Evolutionary conservation across 2,113 vertebrate genomes (phyloP).

Genomic region (Tachycineta bicolor): DNA sequence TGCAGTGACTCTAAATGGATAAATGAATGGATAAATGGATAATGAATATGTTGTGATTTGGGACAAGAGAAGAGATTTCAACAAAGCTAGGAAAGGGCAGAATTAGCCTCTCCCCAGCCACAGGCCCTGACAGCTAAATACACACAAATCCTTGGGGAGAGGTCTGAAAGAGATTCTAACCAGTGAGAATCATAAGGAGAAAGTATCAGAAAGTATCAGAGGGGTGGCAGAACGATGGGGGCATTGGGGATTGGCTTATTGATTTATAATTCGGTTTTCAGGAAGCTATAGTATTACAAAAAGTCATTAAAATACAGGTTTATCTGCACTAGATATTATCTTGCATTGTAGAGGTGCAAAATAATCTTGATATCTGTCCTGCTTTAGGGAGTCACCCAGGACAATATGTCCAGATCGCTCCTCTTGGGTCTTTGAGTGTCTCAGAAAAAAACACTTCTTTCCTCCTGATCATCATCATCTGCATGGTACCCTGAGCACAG

Average conservation of each 20-base stretch:
- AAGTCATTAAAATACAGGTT: background rate
- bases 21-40: background rate
- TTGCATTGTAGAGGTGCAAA: background rate
- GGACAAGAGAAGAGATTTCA: background rate
- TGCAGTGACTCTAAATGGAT: background rate
- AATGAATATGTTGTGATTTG: background rate
- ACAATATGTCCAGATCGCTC: background rate
- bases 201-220: background rate
- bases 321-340: background rate
- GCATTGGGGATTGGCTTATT: background rate
- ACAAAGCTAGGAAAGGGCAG: background rate
- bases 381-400: too few relatives aligned
- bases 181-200: background rate
- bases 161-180: background rate
- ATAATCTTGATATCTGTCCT: background rate
- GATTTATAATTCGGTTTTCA: background rate
- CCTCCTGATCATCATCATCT: background rate
- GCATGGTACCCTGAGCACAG: rapidly evolving
- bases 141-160: background rate
- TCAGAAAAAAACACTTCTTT: background rate
- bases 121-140: background rate
- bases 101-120: background rate
- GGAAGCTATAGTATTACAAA: background rate
- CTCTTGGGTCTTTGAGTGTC: background rate
- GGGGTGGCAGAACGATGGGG: rapidly evolving